Evolutionary conservation across 2,113 vertebrate genomes (phyloP).

Genomic region (Pipra filicauda): DNA sequence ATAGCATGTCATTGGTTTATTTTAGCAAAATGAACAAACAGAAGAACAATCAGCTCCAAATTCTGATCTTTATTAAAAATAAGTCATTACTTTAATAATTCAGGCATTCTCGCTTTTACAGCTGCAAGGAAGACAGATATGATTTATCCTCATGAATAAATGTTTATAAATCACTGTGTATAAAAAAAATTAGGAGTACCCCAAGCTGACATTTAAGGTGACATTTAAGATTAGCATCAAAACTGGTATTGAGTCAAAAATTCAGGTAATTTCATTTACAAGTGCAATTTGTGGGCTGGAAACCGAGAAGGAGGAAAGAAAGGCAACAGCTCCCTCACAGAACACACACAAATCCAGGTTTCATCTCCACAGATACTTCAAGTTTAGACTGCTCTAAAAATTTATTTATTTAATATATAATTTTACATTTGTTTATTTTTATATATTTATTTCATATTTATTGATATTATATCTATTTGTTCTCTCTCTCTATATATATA

Average conservation of each 20-base stretch:
- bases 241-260: not conserved
- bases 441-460: no score
- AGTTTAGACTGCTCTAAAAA: no score
- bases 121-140: not conserved
- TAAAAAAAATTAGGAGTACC: not conserved
- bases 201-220: not conserved
- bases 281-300: not conserved
- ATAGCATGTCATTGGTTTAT: not conserved
- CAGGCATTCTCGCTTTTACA: not conserved
- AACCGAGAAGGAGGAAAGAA: not conserved
- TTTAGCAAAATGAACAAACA: not conserved
- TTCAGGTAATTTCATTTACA: not conserved
- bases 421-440: no score
- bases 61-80: not conserved
- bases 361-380: not conserved
- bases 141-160: not conserved
- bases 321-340: not conserved
- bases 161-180: not conserved
- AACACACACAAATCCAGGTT: not conserved
- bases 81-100: not conserved
- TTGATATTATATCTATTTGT: no score
- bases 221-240: not conserved
- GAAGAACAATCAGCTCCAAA: not conserved
- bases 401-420: no score
- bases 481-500: no score